A percentile compares a stretch with the other conserved stretches of the same genome.
Conservation (phyloP, 1,140 invertebrate species). For the Eulimnadia texana region DNA sequence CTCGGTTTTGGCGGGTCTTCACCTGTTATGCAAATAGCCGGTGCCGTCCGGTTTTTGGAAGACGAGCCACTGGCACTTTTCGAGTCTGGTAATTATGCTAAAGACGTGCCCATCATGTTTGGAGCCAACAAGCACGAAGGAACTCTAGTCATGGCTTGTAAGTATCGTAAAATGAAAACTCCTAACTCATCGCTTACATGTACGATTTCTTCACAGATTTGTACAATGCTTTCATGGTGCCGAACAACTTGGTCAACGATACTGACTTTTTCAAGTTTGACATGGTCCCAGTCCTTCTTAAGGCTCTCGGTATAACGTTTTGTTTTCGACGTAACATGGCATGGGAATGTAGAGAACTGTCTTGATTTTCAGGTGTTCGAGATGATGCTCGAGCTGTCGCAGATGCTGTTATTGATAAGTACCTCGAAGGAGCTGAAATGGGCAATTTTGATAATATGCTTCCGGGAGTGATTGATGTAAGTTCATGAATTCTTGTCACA, state of each 20-base stretch:
- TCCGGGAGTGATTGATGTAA: constrained; percentile 18
- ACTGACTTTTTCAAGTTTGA: constrained; percentile 14
- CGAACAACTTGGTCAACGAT: constrained; percentile 9
- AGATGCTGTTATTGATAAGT: constrained; percentile 12
- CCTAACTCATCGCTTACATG: neutral
- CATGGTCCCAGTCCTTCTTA: constrained; percentile 4
- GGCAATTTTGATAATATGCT: constrained; percentile 14
- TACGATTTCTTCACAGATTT: constrained; percentile 6
- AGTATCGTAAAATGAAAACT: neutral
- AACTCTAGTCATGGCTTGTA: constrained; percentile 10
- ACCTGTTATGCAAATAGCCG: constrained; percentile 14
- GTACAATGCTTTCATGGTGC: constrained; percentile 7
- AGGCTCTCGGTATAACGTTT: constrained; percentile 7
- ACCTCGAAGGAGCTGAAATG: constrained; percentile 11
- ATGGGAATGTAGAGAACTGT: neutral
- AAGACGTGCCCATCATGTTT: constrained; percentile 9
- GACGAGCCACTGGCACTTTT: constrained; percentile 7
- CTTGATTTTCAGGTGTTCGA: neutral
- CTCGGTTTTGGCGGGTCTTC: constrained; percentile 11
- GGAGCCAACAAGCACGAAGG: constrained; percentile 17
- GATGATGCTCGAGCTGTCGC: constrained; percentile 5
- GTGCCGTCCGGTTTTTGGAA: neutral
- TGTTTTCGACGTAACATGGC: neutral
- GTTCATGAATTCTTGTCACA: neutral
- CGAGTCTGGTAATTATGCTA: constrained; percentile 13